Conservation (phyloP, 2,113 vertebrate genomes). For the Protobothrops flavoviridis region DNA sequence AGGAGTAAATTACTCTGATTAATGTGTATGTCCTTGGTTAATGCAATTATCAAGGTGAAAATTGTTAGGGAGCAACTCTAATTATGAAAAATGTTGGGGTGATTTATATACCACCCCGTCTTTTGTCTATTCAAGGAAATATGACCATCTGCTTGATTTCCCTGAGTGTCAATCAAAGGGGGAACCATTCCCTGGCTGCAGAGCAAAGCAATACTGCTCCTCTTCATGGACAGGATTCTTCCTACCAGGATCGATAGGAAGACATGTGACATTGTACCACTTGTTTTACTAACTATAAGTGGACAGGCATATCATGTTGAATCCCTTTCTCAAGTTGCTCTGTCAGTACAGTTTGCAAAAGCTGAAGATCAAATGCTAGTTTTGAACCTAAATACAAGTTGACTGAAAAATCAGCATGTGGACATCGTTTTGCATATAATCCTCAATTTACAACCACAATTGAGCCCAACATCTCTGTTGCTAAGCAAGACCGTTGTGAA, state of each 20-base stretch:
- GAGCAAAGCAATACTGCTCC: background rate
- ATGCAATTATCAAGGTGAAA: slow-evolving; percentile 23
- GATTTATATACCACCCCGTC: background rate
- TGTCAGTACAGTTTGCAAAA: background rate
- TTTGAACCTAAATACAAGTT: background rate
- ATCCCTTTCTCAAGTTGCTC: background rate
- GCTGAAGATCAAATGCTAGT: background rate
- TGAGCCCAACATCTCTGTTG: background rate
- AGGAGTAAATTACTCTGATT: slow-evolving; percentile 38
- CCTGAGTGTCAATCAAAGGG: rapidly evolving
- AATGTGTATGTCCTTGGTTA: slow-evolving; percentile 32
- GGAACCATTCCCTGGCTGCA: background rate
- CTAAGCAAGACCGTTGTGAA: background rate
- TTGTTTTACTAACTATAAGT: background rate
- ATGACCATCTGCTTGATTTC: slow-evolving; percentile 9
- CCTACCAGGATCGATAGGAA: background rate
- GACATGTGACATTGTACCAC: background rate
- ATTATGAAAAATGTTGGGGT: background rate
- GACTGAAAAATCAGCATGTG: background rate
- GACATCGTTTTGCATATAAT: background rate
- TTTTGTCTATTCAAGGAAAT: slow-evolving; percentile 1
- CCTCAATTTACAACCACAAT: background rate
- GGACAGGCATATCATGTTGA: background rate
- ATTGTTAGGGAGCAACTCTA: slow-evolving; percentile 4
- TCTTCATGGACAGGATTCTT: background rate